phyloP scores from a whole-genome alignment of 2,888 invertebrate species.

The Stomorhina lunata region DNA sequence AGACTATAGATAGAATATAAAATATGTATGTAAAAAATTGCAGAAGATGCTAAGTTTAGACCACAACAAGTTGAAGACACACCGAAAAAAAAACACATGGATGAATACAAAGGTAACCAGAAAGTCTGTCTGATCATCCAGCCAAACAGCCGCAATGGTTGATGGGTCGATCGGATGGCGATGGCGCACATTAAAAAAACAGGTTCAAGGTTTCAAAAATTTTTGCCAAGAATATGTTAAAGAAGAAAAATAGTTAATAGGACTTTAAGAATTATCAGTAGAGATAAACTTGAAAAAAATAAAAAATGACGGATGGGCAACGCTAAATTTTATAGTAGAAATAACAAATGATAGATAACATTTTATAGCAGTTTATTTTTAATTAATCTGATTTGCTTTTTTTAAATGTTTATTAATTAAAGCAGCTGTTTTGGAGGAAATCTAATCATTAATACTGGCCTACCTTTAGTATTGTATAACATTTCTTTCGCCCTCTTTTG shows the following conservation, averaged over 20 bases:
- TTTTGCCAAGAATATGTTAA: constrained; percentile 34
- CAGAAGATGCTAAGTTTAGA: constrained; percentile 54
- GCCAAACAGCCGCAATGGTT: background rate
- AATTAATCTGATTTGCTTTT: background rate
- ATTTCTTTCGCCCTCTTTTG: too few species aligned
- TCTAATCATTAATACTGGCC: background rate
- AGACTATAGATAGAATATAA: constrained; percentile 34
- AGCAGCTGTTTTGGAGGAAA: constrained; percentile 31
- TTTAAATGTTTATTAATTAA: background rate
- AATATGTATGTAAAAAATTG: constrained; percentile 40
- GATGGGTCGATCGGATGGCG: too few species aligned
- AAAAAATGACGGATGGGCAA: constrained; percentile 43
- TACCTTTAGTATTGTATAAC: background rate
- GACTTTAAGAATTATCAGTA: constrained; percentile 40
- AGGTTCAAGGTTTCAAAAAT: constrained; percentile 62
- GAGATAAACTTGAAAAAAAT: background rate
- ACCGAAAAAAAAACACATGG: constrained; percentile 14
- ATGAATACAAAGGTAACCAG: constrained; percentile 11
- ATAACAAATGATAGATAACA: background rate
- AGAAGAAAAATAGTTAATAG: constrained; percentile 54
- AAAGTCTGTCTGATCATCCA: background rate
- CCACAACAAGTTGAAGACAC: constrained; percentile 52
- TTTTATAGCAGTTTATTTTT: background rate
- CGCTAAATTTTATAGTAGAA: background rate
- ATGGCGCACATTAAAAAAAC: constrained; percentile 45